Evolutionary conservation across 2,797 vertebrate genomes (phyloP).

Genomic region (Enteromius viviparus): DNA sequence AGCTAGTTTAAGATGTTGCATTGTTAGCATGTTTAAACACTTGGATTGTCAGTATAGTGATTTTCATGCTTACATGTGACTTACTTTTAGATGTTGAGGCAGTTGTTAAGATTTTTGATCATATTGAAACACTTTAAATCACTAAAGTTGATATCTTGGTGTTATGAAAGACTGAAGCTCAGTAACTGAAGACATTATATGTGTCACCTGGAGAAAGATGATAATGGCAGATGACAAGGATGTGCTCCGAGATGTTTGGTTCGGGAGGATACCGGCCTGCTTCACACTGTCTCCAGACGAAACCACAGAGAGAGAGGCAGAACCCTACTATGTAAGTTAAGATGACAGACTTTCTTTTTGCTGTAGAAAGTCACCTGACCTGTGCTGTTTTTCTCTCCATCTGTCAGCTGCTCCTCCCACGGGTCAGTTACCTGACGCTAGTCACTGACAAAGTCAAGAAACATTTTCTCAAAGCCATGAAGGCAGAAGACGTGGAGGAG

Average conservation of each 20-base stretch:
- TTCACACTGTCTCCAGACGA: slow-evolving; percentile 95
- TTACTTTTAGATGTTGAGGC: not conserved
- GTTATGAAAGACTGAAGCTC: not conserved
- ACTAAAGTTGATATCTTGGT: not conserved
- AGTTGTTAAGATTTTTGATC: not conserved
- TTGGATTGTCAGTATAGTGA: too few species aligned
- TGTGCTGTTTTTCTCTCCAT: slow-evolving; percentile 15
- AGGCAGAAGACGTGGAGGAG: slow-evolving; percentile 90
- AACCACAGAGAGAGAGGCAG: slow-evolving; percentile 93
- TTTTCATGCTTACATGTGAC: not conserved
- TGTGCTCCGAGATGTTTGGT: slow-evolving; percentile 97
- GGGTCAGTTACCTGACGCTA: slow-evolving; percentile 95
- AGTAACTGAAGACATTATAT: slow-evolving; percentile 69
- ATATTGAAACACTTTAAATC: not conserved
- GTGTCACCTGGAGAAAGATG: slow-evolving; percentile 77
- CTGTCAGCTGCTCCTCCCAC: slow-evolving; percentile 90
- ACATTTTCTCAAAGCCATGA: slow-evolving; percentile 96
- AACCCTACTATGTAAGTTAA: slow-evolving; percentile 92
- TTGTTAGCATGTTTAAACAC: not conserved
- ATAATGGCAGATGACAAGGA: slow-evolving; percentile 99
- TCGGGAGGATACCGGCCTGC: slow-evolving; percentile 94
- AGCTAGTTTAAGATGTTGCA: not conserved
- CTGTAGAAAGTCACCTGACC: not conserved
- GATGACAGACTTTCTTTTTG: not conserved
- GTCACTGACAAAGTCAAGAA: slow-evolving; percentile 99